These are phyloP conservation scores for Sympetrum striolatum DNA, from an alignment of 2,888 invertebrate genomes.

Conservation along the genomic window DNA sequence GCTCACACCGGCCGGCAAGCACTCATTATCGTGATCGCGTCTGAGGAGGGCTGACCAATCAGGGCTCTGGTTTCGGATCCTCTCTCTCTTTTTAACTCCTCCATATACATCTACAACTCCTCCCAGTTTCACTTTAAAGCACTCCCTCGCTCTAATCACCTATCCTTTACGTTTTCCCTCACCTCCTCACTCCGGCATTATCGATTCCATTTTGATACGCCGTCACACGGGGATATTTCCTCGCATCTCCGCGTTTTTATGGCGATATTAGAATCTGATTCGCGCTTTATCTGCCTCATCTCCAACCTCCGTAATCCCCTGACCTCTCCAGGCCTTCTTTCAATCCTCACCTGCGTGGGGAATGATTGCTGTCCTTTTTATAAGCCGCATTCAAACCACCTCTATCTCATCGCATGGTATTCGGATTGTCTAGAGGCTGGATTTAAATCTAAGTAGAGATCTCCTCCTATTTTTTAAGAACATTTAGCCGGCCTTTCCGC, in stretches of 20 bases:
- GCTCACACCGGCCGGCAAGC: conserved; percentile 33
- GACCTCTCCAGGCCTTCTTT: no score
- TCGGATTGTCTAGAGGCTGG: no score
- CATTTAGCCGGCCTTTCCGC: no score
- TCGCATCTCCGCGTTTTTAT: background rate
- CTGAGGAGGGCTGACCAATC: conserved; percentile 36
- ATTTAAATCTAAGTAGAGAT: no score
- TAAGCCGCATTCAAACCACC: no score
- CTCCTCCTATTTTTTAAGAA: no score
- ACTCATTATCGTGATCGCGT: conserved; percentile 42
- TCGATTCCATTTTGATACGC: background rate
- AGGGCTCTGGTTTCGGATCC: conserved; percentile 23
- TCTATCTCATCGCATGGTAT: no score
- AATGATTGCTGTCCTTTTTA: no score
- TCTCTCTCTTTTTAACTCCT: background rate
- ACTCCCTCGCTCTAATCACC: background rate
- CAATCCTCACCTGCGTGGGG: no score
- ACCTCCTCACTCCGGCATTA: background rate
- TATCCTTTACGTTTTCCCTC: background rate
- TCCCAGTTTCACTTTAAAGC: background rate
- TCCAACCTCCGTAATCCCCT: no score
- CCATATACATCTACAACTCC: background rate
- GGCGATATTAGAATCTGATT: no score
- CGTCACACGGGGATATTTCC: background rate
- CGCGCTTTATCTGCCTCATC: no score